Conservation (phyloP, 1,140 invertebrate genomes). For the Magallana angulata region DNA sequence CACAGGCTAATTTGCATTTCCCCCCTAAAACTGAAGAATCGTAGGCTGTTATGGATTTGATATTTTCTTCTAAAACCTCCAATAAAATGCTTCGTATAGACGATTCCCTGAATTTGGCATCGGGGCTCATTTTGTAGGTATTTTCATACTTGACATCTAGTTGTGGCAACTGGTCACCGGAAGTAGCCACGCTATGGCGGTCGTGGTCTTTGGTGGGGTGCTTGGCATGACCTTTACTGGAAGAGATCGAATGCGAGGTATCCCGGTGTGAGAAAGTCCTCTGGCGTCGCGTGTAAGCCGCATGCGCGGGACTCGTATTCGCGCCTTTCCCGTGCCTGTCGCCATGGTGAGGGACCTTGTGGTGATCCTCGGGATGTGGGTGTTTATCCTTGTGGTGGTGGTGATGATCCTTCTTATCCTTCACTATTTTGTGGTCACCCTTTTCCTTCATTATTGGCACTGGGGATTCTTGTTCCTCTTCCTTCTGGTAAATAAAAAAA, state of each 20-base stretch:
- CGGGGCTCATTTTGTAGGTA: slow-evolving; percentile 73
- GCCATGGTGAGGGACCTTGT: slow-evolving; percentile 16
- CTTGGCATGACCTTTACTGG: slow-evolving; percentile 50
- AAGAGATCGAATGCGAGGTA: slow-evolving; percentile 53
- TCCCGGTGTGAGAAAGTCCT: slow-evolving; percentile 52
- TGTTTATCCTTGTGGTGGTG: slow-evolving; percentile 17
- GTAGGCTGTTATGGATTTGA: slow-evolving; percentile 63
- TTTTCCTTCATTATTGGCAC: slow-evolving; percentile 40
- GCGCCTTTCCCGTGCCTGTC: slow-evolving; percentile 22
- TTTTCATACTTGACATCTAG: slow-evolving; percentile 69
- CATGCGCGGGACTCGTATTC: slow-evolving; percentile 43
- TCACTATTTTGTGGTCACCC: not conserved
- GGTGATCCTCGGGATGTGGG: slow-evolving; percentile 32
- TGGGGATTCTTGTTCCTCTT: not conserved
- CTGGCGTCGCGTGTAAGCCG: slow-evolving; percentile 55
- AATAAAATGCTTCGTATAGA: slow-evolving; percentile 65
- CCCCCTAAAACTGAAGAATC: slow-evolving; percentile 58
- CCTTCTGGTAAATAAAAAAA: too few relatives aligned
- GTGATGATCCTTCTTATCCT: not conserved
- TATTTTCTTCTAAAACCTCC: slow-evolving; percentile 66
- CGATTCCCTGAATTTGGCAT: slow-evolving; percentile 61
- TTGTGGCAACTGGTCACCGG: slow-evolving; percentile 46
- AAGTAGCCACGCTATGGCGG: slow-evolving; percentile 58
- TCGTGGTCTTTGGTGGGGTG: slow-evolving; percentile 56
- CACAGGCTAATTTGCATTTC: slow-evolving; percentile 66